phyloP scores from a whole-genome alignment of 2,113 vertebrate species.

The Otolemur garnettii region DNA sequence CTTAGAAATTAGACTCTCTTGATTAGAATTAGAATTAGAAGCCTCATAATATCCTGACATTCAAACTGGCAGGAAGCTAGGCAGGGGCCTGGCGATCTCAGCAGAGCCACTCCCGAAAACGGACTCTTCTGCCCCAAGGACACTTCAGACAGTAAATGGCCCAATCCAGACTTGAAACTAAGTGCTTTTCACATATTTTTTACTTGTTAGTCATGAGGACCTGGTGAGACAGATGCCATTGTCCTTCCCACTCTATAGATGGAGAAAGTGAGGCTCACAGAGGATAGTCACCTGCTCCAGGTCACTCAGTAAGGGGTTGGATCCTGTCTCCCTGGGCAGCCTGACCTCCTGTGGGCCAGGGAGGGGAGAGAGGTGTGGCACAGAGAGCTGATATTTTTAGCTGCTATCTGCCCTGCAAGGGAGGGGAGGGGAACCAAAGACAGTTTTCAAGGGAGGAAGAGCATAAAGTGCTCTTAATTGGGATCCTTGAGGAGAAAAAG shows the following conservation, averaged over 20 bases:
- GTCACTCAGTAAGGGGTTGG: fast-evolving
- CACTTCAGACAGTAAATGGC: neutral
- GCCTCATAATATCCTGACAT: neutral
- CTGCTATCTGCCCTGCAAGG: neutral
- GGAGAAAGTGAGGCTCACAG: neutral
- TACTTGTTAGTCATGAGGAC: neutral
- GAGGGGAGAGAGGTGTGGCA: neutral
- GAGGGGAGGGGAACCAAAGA: neutral
- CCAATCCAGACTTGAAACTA: neutral
- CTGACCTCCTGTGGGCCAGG: neutral
- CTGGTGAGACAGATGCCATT: neutral
- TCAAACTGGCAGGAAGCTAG: neutral
- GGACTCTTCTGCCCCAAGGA: fast-evolving
- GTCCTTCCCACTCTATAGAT: neutral
- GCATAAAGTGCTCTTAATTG: slow-evolving; percentile 47
- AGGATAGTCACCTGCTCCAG: neutral
- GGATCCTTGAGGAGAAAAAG: slow-evolving; percentile 47
- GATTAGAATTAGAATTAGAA: slow-evolving; percentile 4
- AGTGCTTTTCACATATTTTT: neutral
- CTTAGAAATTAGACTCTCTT: slow-evolving; percentile 38
- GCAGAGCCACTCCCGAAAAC: neutral
- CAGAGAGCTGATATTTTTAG: slow-evolving; percentile 50
- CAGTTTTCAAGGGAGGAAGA: neutral
- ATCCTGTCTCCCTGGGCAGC: neutral
- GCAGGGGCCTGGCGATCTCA: neutral